Evolutionary conservation across 2,888 invertebrate genomes (phyloP), one percentile per base, ranked within the genome.

Genomic region (Ochropleura leucogaster): DNA sequence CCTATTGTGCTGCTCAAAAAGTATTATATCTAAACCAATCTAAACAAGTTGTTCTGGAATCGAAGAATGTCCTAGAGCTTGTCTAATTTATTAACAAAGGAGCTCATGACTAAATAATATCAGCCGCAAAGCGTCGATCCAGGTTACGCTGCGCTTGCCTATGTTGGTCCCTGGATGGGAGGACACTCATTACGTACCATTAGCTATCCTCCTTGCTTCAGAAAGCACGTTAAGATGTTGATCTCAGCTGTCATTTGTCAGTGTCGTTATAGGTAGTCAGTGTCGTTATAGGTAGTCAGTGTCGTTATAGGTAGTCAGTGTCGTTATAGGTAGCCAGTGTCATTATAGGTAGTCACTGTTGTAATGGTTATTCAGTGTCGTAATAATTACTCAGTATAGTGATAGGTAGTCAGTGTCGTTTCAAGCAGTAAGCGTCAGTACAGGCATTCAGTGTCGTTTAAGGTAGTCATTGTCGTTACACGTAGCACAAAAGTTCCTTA

Each of bases 31-130:
- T 30, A 30, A 30, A 30, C 30, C 3, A 30, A 30, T 30, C 20
- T 62, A 68, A 71, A 73, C 49, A n/a, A 67, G 62, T 84, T 68
- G 53, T 30, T 42, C 30, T 65, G 59, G 4, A 68, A 68, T 49
- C 63, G 8, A 40, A 59, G 30, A 40, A 40, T 16, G 16, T 16
- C 16, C 40, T 40, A 40, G 59, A 30, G 8, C 40, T 8, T 20
- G 12, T 55, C 12, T 20, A 6, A 30, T n/a, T 57, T 16, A 30
- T 59, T 59, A 55, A 20, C 20, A 4, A 8, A 30, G 7, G 7
- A 40, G 30, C 16, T 30, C 16, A 30, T 8, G 30, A 30, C 8
- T 59, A 40, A 59, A 59, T 59, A 40, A 16, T 8, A 16, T 8
- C 57, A 16, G 8, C 30, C 8, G 8, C 30, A 7, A 3, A 16